Percentiles rank a stretch among this genome's conserved stretches.
Conservation (phyloP, 2,888 invertebrate species). For the Meliscaeva auricollis region DNA sequence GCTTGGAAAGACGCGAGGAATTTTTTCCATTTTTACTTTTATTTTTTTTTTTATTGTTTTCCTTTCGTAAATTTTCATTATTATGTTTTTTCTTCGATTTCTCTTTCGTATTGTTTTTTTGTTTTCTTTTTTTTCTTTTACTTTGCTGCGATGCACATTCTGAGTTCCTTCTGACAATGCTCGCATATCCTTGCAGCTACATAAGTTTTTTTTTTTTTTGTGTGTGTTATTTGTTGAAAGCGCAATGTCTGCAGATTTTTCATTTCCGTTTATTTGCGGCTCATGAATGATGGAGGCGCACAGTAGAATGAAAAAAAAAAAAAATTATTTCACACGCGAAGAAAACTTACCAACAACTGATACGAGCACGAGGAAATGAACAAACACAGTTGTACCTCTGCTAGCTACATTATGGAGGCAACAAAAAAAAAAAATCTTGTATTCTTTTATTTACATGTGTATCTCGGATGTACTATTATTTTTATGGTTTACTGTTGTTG, state of each 20-base stretch:
- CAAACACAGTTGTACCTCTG: not conserved
- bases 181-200: conserved; percentile 28
- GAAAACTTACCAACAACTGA: conserved; percentile 19
- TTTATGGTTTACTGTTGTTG: conserved; percentile 18
- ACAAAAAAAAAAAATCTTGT: conserved; percentile 50
- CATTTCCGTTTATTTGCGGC: conserved; percentile 50
- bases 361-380: not conserved
- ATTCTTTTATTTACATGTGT: conserved; percentile 50
- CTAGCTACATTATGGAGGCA: not conserved
- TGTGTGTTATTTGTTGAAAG: conserved; percentile 18
- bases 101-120: conserved; percentile 7
- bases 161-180: conserved; percentile 37
- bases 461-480: not conserved
- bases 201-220: conserved; percentile 13
- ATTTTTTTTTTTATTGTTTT: conserved; percentile 56
- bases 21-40: not conserved
- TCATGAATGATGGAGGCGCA: conserved; percentile 10
- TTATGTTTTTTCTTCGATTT: conserved; percentile 42
- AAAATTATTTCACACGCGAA: conserved; percentile 13
- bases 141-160: conserved; percentile 50
- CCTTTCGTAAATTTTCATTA: conserved; percentile 57
- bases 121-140: conserved; percentile 7
- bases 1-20: not conserved
- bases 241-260: conserved; percentile 65
- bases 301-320: conserved; percentile 1